Evolutionary conservation across 2,888 invertebrate species (phyloP).

Genomic region (Limnephilus marmoratus): DNA sequence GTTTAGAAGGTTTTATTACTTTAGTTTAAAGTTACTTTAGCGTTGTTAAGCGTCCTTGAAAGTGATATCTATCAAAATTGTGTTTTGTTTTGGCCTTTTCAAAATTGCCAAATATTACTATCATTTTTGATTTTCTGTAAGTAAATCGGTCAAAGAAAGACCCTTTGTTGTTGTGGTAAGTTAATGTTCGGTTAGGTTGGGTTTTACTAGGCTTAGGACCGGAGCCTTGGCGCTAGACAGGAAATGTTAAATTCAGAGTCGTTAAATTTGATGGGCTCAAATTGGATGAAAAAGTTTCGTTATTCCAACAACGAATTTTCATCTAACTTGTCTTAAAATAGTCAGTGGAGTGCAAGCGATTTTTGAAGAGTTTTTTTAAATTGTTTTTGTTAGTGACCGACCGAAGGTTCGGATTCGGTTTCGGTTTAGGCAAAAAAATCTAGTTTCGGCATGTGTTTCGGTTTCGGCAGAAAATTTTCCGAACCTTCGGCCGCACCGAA

Average conservation of each 20-base stretch:
- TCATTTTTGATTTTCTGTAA: not conserved
- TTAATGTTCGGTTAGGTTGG: not conserved
- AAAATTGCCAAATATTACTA: not conserved
- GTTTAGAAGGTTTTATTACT: too few species aligned
- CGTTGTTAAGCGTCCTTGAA: not conserved
- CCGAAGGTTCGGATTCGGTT: too few species aligned
- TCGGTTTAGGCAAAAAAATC: too few species aligned
- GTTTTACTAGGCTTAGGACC: not conserved
- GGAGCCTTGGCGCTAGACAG: not conserved
- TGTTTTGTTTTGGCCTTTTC: not conserved
- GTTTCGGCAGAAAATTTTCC: too few species aligned
- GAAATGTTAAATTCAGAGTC: not conserved
- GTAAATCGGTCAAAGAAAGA: not conserved
- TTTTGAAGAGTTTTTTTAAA: not conserved
- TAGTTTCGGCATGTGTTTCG: too few species aligned
- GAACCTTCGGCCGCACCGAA: too few species aligned
- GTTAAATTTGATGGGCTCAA: not conserved
- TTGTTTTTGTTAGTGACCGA: too few species aligned
- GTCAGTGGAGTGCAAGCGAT: not conserved
- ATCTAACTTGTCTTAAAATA: not conserved
- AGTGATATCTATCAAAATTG: too few species aligned
- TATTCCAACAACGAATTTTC: not conserved
- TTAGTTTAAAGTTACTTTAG: not conserved
- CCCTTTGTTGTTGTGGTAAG: not conserved
- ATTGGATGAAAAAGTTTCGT: not conserved